phyloP scores from a whole-genome alignment of 2,113 vertebrate species.

The Helogale parvula region DNA sequence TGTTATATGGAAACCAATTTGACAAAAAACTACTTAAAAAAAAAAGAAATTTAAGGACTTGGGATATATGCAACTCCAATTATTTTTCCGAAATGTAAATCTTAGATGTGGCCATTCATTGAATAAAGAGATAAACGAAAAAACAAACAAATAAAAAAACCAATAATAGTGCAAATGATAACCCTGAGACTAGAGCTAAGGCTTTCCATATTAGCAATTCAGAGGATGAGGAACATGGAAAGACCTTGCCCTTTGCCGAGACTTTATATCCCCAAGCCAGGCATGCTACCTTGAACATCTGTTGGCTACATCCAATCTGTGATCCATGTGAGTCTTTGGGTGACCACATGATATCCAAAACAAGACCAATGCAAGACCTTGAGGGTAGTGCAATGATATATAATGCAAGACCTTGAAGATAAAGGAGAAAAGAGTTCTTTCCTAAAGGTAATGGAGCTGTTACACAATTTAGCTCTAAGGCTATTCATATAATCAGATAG shows the following conservation, averaged over 20 bases:
- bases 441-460: not conserved
- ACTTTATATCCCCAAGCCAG: not conserved
- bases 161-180: not conserved
- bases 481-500: not conserved
- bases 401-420: not conserved
- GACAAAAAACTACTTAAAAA: too few relatives aligned
- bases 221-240: not conserved
- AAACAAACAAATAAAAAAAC: not conserved
- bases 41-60: not conserved
- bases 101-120: not conserved
- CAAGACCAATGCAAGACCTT: not conserved
- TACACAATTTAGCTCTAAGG: not conserved
- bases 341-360: not conserved
- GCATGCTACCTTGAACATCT: not conserved
- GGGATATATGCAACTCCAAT: not conserved
- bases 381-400: not conserved
- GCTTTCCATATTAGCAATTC: not conserved
- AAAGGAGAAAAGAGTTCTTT: not conserved
- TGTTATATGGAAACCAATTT: too few relatives aligned
- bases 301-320: too few relatives aligned
- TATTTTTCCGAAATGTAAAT: not conserved
- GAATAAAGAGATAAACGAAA: not conserved
- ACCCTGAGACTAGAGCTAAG: not conserved
- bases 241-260: not conserved
- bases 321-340: not conserved